Conservation (phyloP, 2,113 vertebrate species). For the Axis porcinus region DNA sequence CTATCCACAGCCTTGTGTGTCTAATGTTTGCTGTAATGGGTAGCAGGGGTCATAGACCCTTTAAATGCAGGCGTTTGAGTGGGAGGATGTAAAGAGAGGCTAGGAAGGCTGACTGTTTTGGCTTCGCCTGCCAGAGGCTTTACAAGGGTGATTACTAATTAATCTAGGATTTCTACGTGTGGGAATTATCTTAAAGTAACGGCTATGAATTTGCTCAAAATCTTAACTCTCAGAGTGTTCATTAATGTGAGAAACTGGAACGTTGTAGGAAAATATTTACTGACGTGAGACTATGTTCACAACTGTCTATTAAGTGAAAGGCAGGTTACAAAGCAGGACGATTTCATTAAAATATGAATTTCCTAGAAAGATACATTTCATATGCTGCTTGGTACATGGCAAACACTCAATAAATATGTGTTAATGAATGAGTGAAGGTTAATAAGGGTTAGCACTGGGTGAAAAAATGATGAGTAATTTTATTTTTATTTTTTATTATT, state of each 20-base stretch:
- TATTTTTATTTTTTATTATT: not conserved
- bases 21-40: not conserved
- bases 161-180: not conserved
- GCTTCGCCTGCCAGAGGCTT: not conserved
- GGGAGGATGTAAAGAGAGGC: not conserved
- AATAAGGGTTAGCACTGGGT: not conserved
- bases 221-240: not conserved
- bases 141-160: not conserved
- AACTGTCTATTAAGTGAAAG: not conserved
- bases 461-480: not conserved
- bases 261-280: not conserved
- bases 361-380: not conserved
- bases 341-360: not conserved
- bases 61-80: fast-evolving
- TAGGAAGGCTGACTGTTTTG: not conserved
- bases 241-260: not conserved
- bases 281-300: not conserved
- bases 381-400: not conserved
- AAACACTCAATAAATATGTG: not conserved
- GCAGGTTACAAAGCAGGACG: not conserved
- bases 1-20: not conserved
- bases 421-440: not conserved
- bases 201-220: not conserved
- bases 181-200: not conserved
- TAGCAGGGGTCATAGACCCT: no score